Evolutionary conservation across 2,113 vertebrate species (phyloP).

Genomic region (Sclerurus mexicanus): DNA sequence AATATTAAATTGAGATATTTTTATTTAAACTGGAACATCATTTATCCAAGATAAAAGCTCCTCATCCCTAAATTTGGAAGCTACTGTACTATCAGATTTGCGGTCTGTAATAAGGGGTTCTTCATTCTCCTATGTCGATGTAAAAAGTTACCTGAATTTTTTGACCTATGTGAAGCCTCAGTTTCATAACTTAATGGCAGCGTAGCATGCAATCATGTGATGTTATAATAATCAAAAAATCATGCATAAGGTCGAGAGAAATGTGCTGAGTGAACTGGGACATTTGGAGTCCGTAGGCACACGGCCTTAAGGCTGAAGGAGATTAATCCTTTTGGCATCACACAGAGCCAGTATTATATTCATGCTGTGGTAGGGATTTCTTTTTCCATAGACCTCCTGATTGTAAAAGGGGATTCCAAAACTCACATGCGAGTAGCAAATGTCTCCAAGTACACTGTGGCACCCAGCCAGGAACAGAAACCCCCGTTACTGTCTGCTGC

Average conservation of each 20-base stretch:
- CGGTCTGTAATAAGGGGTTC: background rate
- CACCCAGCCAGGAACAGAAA: slow-evolving; percentile 48
- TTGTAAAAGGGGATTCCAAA: slow-evolving; percentile 73
- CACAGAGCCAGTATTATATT: slow-evolving; percentile 57
- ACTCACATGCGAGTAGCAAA: slow-evolving; percentile 66
- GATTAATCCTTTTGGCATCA: slow-evolving; percentile 46
- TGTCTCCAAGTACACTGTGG: slow-evolving; percentile 68
- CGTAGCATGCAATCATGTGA: background rate
- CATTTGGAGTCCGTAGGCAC: slow-evolving; percentile 36
- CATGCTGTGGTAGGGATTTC: slow-evolving; percentile 57
- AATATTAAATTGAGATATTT: background rate
- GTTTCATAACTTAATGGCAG: background rate
- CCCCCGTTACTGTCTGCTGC: slow-evolving; percentile 30
- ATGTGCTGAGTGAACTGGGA: slow-evolving; percentile 23
- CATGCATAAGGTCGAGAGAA: background rate
- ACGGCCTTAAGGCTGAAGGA: slow-evolving; percentile 20
- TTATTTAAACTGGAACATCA: background rate
- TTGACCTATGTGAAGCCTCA: background rate
- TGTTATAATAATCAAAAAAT: background rate
- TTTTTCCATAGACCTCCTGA: slow-evolving; percentile 71
- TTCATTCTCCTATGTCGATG: background rate
- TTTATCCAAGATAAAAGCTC: background rate
- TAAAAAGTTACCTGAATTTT: background rate
- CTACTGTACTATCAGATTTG: background rate
- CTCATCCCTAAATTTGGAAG: background rate